These are phyloP conservation scores for Electrophaes corylata DNA, from an alignment of 2,888 invertebrate genomes.

Conservation along the genomic window DNA sequence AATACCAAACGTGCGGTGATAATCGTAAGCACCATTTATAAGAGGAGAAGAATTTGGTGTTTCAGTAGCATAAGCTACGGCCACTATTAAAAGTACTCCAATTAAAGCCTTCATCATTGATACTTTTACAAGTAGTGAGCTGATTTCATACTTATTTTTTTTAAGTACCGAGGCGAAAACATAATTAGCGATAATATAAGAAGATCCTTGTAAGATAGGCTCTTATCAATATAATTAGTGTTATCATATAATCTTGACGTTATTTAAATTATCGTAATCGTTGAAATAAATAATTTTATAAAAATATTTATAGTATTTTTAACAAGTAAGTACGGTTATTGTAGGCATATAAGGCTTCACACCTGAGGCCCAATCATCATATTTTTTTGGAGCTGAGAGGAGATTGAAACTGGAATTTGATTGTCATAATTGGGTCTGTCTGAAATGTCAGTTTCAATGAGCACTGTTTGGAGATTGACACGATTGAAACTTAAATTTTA, in stretches of 20 bases:
- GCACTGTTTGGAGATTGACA: too few species aligned
- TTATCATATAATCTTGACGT: conserved; percentile 1
- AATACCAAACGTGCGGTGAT: conserved; percentile 49
- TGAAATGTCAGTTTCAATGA: too few species aligned
- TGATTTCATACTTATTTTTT: background rate
- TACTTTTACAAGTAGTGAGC: conserved; percentile 1
- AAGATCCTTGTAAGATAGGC: background rate
- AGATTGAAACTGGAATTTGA: too few species aligned
- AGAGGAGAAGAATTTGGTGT: conserved; percentile 18
- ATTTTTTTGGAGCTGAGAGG: too few species aligned
- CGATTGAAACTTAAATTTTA: too few species aligned
- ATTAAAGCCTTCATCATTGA: conserved; percentile 2
- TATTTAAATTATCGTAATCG: background rate
- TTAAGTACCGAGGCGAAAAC: background rate
- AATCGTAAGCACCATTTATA: conserved; percentile 47
- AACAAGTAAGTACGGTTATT: too few species aligned
- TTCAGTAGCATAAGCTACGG: conserved; percentile 30
- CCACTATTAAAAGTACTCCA: conserved; percentile 29
- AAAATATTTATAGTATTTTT: too few species aligned
- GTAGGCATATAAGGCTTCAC: too few species aligned
- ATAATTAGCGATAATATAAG: background rate
- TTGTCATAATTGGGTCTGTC: too few species aligned
- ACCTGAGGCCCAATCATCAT: too few species aligned
- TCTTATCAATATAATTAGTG: conserved; percentile 1
- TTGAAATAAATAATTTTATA: background rate